A percentile compares a stretch with the other conserved stretches of the same genome.
Evolutionary conservation across 2,113 vertebrate genomes (phyloP).

Genomic region (Cebidichthys violaceus): DNA sequence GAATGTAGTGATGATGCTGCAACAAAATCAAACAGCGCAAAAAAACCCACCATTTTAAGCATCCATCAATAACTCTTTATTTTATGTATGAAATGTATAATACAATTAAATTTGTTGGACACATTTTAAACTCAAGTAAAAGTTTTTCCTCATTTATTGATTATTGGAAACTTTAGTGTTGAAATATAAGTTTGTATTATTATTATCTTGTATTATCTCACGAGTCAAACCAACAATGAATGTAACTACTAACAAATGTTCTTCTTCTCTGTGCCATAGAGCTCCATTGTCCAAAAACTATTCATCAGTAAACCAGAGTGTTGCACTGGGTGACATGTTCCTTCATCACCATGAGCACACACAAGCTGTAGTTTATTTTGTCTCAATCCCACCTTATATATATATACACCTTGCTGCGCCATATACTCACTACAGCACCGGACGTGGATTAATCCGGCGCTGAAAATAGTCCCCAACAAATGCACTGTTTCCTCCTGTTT

Average conservation of each 20-base stretch:
- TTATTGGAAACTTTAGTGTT: neutral
- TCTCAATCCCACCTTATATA: neutral
- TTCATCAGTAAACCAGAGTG: neutral
- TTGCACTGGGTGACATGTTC: neutral
- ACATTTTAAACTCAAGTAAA: neutral
- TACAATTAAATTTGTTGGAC: neutral
- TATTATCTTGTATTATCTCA: too few species aligned
- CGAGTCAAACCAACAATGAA: neutral
- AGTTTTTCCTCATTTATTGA: neutral
- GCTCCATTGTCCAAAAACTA: neutral
- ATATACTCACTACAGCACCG: neutral
- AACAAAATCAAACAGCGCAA: too few species aligned
- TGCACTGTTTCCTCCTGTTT: neutral
- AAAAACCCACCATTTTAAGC: neutral
- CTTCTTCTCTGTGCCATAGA: neutral
- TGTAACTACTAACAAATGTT: neutral
- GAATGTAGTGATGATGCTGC: neutral
- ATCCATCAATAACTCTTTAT: neutral
- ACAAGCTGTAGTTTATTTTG: neutral
- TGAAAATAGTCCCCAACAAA: neutral
- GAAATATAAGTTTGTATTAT: neutral
- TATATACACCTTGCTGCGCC: neutral
- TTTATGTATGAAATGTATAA: neutral
- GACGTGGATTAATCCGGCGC: neutral
- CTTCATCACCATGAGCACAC: neutral